Evolutionary conservation across 1,140 invertebrate genomes (phyloP).

Genomic region (Aphidius ervi): DNA sequence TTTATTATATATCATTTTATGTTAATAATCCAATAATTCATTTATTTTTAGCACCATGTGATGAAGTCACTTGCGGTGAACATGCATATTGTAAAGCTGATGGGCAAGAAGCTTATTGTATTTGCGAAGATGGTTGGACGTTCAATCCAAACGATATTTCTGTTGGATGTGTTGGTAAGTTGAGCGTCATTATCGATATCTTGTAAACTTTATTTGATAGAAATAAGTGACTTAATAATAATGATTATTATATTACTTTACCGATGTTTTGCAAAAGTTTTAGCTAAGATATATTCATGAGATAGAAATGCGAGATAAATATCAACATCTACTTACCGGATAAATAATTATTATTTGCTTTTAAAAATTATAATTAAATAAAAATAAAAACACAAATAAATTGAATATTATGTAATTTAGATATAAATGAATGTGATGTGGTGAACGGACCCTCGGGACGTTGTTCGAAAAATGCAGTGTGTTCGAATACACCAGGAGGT

Average conservation of each 20-base stretch:
- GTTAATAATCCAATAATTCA: neutral
- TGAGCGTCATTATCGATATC: no score
- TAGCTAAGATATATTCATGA: no score
- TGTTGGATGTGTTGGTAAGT: slow-evolving; percentile 76
- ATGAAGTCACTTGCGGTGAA: slow-evolving; percentile 81
- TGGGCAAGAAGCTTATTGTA: slow-evolving; percentile 83
- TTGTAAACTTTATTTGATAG: slow-evolving; percentile 13
- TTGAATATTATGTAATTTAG: slow-evolving; percentile 44
- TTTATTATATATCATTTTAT: no score
- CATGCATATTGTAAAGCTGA: slow-evolving; percentile 88
- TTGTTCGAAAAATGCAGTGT: slow-evolving; percentile 80
- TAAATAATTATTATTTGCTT: no score
- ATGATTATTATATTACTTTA: no score
- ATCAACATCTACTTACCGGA: no score
- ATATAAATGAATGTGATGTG: slow-evolving; percentile 89
- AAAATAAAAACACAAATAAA: no score
- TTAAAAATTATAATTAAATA: no score
- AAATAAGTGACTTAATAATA: neutral
- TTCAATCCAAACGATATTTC: slow-evolving; percentile 84
- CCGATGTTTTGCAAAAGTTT: no score
- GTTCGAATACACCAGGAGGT: slow-evolving; percentile 75
- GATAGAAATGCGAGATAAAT: no score
- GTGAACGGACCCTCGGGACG: slow-evolving; percentile 71
- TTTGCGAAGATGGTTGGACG: slow-evolving; percentile 90
- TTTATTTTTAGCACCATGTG: slow-evolving; percentile 71